Base-by-base conservation (phyloP, 2,888 invertebrate genomes). In the Yponomeuta plumbellus region DNA sequence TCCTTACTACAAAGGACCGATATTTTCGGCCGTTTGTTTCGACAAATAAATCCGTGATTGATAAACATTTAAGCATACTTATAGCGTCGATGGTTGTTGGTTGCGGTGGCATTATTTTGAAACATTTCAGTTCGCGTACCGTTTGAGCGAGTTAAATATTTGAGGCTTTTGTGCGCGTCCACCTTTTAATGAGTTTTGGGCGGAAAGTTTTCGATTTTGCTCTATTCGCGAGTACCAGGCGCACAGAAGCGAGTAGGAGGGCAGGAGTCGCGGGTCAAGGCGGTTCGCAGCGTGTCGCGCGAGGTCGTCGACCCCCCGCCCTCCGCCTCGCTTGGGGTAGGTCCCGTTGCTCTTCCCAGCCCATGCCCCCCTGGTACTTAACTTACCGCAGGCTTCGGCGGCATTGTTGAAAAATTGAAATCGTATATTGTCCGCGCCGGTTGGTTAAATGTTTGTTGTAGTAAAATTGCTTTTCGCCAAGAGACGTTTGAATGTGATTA, bases 281-380 rank as follows among this genome's bases (percentile, higher is more conserved):
- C 80, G 80, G 81, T 81, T 77, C 78, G 78, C 76, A 74, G 70
- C 78, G 73, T 74, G 77, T 74, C 76, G 76, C 77, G 75, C 77
- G 78, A 26, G 83, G 84, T 86, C 85, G 83, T 83, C 77, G 84
- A 86, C 84, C 86, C 80, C 80, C 71, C 77, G 73, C 71, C 75
- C 71, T 67, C 70, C 70, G 71, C 69, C 74, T 52, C 78, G 75
- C 78, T 80, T 78, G 81, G 80, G 84, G 81, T 81, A 81, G 79
- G 80, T 84, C 77, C 85, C 84, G 84, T 84, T 84, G 84, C 80
- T 81, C 76, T 76, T 80, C 73, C 75, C 75, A 74, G 73, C 75
- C 72, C 73, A 83, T 86, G 75, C 79, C 69, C 69, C 72, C 75
- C 75, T 76, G 71, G 74, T 78, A 75, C 72, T 70, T 65, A 23